A percentile compares a stretch with the other conserved stretches of the same genome.
phyloP scores from a whole-genome alignment of 2,113 vertebrate species.

The Desmodus rotundus region DNA sequence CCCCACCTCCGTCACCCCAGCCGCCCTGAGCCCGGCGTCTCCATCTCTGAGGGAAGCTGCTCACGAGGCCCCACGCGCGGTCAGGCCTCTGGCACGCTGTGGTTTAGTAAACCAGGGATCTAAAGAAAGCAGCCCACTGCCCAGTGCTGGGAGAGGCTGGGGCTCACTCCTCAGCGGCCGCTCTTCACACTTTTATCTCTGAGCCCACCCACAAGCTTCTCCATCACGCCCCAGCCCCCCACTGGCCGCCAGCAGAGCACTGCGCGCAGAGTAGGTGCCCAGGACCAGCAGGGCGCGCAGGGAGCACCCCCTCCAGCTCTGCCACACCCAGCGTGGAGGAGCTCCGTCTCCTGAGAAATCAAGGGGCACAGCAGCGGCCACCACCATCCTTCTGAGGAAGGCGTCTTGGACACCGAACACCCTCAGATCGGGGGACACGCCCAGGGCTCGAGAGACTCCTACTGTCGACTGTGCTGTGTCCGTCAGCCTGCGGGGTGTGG shows the following conservation, averaged over 20 bases:
- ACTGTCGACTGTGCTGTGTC: accelerated
- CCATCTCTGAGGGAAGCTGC: too few species aligned
- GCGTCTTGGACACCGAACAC: neutral
- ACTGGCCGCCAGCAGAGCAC: neutral
- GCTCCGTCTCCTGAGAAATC: neutral
- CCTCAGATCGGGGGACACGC: too few species aligned
- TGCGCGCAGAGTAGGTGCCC: neutral
- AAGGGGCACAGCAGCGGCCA: neutral
- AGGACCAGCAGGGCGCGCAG: accelerated
- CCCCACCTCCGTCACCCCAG: neutral
- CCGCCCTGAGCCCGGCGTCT: neutral
- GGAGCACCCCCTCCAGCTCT: too few species aligned
- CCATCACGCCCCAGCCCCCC: too few species aligned
- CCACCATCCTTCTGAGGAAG: accelerated
- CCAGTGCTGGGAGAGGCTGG: too few species aligned
- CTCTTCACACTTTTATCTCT: neutral
- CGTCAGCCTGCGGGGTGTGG: too few species aligned
- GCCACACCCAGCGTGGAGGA: neutral
- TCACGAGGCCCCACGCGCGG: too few species aligned
- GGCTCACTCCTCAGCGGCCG: neutral
- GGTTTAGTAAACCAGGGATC: too few species aligned
- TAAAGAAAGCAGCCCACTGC: too few species aligned
- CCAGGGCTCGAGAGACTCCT: accelerated
- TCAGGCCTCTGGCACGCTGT: too few species aligned
- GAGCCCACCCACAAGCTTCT: neutral